Evolutionary conservation across 1,140 invertebrate species (phyloP).

Genomic region (Leptinotarsa defecta): DNA sequence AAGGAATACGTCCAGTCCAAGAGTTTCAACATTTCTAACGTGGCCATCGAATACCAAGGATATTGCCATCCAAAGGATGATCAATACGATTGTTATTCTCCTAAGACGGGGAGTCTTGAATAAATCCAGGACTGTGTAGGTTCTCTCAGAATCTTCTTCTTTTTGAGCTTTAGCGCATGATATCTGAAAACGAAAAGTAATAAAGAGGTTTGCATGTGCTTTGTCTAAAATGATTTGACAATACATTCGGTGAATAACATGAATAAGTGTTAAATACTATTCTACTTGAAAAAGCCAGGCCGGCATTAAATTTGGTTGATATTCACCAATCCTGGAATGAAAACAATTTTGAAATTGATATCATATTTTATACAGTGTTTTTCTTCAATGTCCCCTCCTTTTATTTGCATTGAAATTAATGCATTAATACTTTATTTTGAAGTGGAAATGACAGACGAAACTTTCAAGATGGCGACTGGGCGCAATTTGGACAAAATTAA

Average conservation of each 20-base stretch:
- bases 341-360: no score
- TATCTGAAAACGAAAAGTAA: neutral
- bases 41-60: constrained; percentile 86
- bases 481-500: no score
- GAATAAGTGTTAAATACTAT: neutral
- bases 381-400: no score
- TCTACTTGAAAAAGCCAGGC: no score
- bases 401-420: no score
- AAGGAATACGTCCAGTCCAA: constrained; percentile 77
- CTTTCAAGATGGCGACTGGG: no score
- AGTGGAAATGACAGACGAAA: no score
- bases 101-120: constrained; percentile 75
- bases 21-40: constrained; percentile 79
- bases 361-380: no score
- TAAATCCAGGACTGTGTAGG: constrained; percentile 77
- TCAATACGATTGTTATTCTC: constrained; percentile 73
- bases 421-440: no score
- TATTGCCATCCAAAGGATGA: constrained; percentile 84
- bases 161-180: constrained; percentile 64
- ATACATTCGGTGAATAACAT: neutral
- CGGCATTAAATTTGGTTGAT: no score
- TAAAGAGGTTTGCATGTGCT: neutral
- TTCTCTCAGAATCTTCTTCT: constrained; percentile 68
- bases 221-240: neutral
- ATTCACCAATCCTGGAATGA: no score